phyloP scores from a whole-genome alignment of 2,888 invertebrate species.

The Pristionchus mayeri region DNA sequence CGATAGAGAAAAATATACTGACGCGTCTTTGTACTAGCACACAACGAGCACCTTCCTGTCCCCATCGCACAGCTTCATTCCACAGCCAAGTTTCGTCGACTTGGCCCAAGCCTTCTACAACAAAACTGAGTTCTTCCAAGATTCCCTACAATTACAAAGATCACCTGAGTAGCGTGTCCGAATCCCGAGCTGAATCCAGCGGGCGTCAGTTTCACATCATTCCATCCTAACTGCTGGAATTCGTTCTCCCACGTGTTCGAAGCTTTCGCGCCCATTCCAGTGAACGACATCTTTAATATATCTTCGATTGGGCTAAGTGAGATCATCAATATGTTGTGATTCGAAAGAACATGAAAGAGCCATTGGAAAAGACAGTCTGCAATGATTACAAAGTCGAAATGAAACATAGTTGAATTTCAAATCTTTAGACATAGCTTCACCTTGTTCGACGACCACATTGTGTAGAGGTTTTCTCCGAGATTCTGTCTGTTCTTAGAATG shows the following conservation, averaged over 20 bases:
- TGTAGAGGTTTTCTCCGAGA: conserved; percentile 14
- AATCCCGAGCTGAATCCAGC: conserved; percentile 30
- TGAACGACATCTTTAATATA: background rate
- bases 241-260: conserved; percentile 33
- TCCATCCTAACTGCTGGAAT: conserved; percentile 38
- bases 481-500: conserved; percentile 19
- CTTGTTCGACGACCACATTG: background rate
- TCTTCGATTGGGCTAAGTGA: too few relatives aligned
- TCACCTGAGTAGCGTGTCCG: conserved; percentile 46
- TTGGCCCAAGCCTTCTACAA: conserved; percentile 32
- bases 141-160: background rate
- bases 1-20: background rate
- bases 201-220: conserved; percentile 15
- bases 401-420: too few relatives aligned
- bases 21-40: conserved; percentile 39
- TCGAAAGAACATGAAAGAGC: too few relatives aligned
- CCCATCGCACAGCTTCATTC: conserved; percentile 19
- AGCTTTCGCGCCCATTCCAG: conserved; percentile 21
- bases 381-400: too few relatives aligned
- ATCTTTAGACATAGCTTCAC: too few relatives aligned
- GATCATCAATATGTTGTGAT: too few relatives aligned
- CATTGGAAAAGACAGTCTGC: too few relatives aligned
- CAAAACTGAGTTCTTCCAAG: background rate
- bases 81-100: conserved; percentile 42
- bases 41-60: background rate